phyloP scores from a whole-genome alignment of 2,113 vertebrate species.

The Lagenorhynchus albirostris region DNA sequence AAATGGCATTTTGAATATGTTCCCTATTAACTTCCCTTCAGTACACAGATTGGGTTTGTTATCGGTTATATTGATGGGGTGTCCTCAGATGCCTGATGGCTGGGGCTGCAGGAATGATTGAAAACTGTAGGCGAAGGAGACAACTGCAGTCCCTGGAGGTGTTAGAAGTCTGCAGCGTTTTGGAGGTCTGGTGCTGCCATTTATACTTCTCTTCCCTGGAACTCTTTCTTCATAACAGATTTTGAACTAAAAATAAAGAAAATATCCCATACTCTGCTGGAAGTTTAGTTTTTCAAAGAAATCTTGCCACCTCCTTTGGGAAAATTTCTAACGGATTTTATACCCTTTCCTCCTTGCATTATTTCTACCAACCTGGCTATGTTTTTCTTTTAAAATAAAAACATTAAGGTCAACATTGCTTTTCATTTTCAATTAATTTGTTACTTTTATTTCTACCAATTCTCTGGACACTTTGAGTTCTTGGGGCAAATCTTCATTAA shows the following conservation, averaged over 20 bases:
- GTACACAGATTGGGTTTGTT: neutral
- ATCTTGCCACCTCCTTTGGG: slow-evolving; percentile 49
- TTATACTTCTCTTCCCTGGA: slow-evolving; percentile 73
- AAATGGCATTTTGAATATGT: slow-evolving; percentile 50
- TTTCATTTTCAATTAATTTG: neutral
- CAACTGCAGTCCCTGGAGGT: slow-evolving; percentile 51
- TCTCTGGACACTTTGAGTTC: neutral
- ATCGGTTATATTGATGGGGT: slow-evolving; percentile 53
- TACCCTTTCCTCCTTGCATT: slow-evolving; percentile 8
- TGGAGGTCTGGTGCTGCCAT: slow-evolving; percentile 73
- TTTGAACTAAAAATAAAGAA: slow-evolving; percentile 76
- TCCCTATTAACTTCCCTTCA: slow-evolving; percentile 31
- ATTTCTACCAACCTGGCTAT: slow-evolving; percentile 3
- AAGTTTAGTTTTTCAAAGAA: slow-evolving; percentile 70
- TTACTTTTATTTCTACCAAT: neutral
- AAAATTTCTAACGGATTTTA: slow-evolving; percentile 64
- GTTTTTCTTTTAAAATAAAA: slow-evolving; percentile 36
- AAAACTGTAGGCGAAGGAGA: slow-evolving; percentile 64
- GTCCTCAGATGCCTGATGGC: slow-evolving; percentile 58
- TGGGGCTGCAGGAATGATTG: slow-evolving; percentile 49
- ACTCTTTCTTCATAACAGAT: slow-evolving; percentile 72
- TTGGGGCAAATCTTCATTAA: neutral
- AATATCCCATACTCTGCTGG: slow-evolving; percentile 51
- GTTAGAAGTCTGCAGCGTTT: slow-evolving; percentile 45
- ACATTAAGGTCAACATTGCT: neutral